Conservation (phyloP, 1,140 invertebrate genomes). For the Drosophila varians region DNA sequence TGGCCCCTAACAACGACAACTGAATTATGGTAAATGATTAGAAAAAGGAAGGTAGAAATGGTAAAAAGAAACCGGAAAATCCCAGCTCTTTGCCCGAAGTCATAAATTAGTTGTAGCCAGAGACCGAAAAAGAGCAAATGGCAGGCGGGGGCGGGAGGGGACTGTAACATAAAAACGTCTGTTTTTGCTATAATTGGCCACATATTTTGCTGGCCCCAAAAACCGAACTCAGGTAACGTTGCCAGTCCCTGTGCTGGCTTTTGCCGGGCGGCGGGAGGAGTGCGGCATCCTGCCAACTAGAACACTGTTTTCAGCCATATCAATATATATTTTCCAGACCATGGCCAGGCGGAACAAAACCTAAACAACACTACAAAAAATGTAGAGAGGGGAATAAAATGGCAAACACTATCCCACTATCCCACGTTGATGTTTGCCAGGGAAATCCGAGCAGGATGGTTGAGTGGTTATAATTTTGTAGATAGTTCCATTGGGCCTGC, state of each 20-base stretch:
- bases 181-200: slow-evolving; percentile 81
- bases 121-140: slow-evolving; percentile 15
- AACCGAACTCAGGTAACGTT: slow-evolving; percentile 49
- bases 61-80: slow-evolving; percentile 42
- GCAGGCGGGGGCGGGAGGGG: slow-evolving; percentile 12
- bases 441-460: slow-evolving; percentile 53
- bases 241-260: slow-evolving; percentile 18
- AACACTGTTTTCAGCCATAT: slow-evolving; percentile 30
- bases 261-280: slow-evolving; percentile 25
- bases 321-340: slow-evolving; percentile 38
- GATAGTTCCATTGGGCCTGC: slow-evolving; percentile 28
- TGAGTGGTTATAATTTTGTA: slow-evolving; percentile 60
- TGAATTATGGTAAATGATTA: slow-evolving; percentile 70
- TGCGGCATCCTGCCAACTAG: slow-evolving; percentile 36
- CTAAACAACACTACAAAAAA: slow-evolving; percentile 11
- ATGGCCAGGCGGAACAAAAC: slow-evolving; percentile 3
- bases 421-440: slow-evolving; percentile 71
- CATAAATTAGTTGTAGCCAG: slow-evolving; percentile 70
- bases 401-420: slow-evolving; percentile 37
- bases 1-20: slow-evolving; percentile 8
- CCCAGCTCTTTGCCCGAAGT: slow-evolving; percentile 37
- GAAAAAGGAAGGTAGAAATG: slow-evolving; percentile 13
- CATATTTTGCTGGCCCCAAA: slow-evolving; percentile 69
- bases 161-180: slow-evolving; percentile 77
- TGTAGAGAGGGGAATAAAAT: slow-evolving; percentile 22